These are phyloP conservation scores for Brachionus paranguensis DNA, from an alignment of 1,140 invertebrate genomes.

Conservation along the genomic window DNA sequence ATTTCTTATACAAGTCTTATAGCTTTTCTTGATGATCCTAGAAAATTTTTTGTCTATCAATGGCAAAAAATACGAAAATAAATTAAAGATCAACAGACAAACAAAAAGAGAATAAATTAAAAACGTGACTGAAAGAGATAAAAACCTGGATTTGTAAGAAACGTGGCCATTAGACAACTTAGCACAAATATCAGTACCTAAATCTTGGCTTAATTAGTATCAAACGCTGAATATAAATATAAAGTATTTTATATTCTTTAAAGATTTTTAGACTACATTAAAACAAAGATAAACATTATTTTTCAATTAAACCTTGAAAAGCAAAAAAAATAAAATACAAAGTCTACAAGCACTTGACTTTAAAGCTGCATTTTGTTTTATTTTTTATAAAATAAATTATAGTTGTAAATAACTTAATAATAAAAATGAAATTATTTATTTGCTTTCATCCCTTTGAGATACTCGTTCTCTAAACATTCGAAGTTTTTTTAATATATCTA, in stretches of 20 bases:
- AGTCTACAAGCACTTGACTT: neutral
- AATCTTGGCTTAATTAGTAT: neutral
- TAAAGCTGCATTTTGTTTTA: neutral
- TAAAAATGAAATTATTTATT: neutral
- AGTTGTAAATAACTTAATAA: neutral
- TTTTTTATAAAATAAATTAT: neutral
- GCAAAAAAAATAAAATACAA: neutral
- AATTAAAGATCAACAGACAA: neutral
- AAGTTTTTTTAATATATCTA: neutral
- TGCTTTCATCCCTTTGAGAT: neutral
- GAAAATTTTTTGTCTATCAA: neutral
- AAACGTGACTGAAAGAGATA: neutral
- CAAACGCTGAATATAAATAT: neutral
- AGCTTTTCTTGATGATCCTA: neutral
- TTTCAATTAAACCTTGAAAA: neutral
- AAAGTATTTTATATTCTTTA: neutral
- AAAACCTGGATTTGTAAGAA: slow-evolving; percentile 14
- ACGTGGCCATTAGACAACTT: neutral
- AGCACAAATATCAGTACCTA: neutral
- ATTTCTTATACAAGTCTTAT: neutral
- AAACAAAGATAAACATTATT: neutral
- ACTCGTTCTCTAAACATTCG: neutral
- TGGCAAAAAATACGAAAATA: neutral
- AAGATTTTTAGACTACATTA: neutral
- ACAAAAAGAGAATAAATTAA: neutral